Evolutionary conservation across 2,888 invertebrate species (phyloP).

Genomic region (Pterostichus niger): DNA sequence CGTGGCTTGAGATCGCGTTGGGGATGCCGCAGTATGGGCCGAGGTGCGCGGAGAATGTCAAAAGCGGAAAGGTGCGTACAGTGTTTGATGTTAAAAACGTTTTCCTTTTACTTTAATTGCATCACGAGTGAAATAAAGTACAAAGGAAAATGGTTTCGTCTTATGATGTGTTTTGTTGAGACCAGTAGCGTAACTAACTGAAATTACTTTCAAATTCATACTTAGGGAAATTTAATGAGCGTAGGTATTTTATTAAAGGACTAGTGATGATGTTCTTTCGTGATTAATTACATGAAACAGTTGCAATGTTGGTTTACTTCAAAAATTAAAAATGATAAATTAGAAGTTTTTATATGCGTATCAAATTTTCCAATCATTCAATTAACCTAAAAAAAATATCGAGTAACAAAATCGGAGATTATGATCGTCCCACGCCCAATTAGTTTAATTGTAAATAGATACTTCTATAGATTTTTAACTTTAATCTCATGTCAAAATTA

Average conservation of each 20-base stretch:
- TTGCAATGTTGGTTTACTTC: not conserved
- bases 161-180: conserved; percentile 28
- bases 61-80: conserved; percentile 91
- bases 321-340: too few relatives aligned
- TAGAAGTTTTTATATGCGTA: too few relatives aligned
- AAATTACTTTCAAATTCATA: conserved; percentile 3
- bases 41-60: conserved; percentile 94
- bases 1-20: conserved; percentile 95
- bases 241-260: too few relatives aligned
- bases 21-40: conserved; percentile 97
- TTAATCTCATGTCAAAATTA: too few relatives aligned
- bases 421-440: too few relatives aligned
- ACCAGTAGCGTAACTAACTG: conserved; percentile 37
- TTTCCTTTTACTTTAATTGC: conserved; percentile 1
- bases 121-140: conserved; percentile 5
- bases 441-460: too few relatives aligned
- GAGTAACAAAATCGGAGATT: too few relatives aligned
- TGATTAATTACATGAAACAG: not conserved
- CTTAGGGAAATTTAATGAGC: too few relatives aligned
- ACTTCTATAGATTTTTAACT: too few relatives aligned
- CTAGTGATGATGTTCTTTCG: not conserved
- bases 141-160: conserved; percentile 21
- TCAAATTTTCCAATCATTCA: too few relatives aligned
- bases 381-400: too few relatives aligned
- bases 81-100: not conserved